Base-by-base conservation (phyloP, 64 coral and sea anemone genomes). In the Stylophora pistillata region DNA sequence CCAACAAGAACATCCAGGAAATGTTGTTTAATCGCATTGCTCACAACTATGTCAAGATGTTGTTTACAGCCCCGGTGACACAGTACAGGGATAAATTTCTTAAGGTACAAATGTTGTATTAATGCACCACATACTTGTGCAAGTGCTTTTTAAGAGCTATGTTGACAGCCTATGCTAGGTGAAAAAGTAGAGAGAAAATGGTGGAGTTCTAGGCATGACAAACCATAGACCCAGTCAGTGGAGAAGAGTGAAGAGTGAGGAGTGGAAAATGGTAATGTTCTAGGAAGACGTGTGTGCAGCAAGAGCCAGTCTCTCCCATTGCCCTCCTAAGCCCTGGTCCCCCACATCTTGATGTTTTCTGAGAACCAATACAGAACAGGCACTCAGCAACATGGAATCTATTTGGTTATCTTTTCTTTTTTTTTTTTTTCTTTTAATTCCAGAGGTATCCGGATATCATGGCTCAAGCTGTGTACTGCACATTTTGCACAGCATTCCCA, bases 41-140 rank as follows among this genome's bases (percentile, higher is more conserved):
- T 4, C 91, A 92, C 58, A 99, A 93, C 72, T 99, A 99, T 77
- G 97, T 99, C 18, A 99, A 99, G 71, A 74, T 99, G n/a, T 72
- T 99, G 26, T 95, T 99, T 33, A 99, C 69, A 41, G 85, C 75
- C 2, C 91, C 77, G 4, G 93, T 94, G 23, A 90, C 73, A 16
- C 64, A 90, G 25, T 95, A 93, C 84, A 92, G 89, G 30, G 97
- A 99, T 77, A 91, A 94, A 15, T 99, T 99, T 81, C 95, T 99
- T 63, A 99, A 99, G 90, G 95, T 96, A 85, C 25, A 20, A 20
- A 41, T 15, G 5, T 5, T 56, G 14, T 66, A 21, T 68, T 64
- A 25, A 11, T 23, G 26, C 26, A 68, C 23, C n/a, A 2, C 26
- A 25, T 65, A 18, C 21, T 15, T 68, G 26, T 5, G 20, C 10